phyloP scores from a whole-genome alignment of 2,888 invertebrate genomes.

The Pristionchus japonicus region DNA sequence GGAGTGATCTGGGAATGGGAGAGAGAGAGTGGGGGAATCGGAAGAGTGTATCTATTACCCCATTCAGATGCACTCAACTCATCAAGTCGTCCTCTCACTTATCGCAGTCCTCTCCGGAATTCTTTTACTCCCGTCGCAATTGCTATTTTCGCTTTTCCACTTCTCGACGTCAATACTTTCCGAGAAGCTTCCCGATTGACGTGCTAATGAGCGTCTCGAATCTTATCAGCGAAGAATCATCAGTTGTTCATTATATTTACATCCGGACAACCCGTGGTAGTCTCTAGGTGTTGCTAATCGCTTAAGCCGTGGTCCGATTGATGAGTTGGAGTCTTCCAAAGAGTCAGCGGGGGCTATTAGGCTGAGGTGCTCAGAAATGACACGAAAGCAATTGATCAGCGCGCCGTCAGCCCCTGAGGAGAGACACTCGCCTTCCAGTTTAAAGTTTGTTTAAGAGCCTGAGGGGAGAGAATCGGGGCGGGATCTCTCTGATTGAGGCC shows the following conservation, averaged over 20 bases:
- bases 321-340: background rate
- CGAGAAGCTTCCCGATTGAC: background rate
- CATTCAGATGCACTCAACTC: constrained; percentile 38
- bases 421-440: constrained; percentile 49
- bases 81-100: constrained; percentile 35
- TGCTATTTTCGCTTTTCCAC: background rate
- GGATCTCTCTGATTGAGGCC: background rate
- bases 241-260: too few species aligned
- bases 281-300: background rate
- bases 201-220: too few species aligned
- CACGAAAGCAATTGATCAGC: constrained; percentile 58
- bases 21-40: background rate
- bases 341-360: constrained; percentile 3
- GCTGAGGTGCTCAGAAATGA: constrained; percentile 37
- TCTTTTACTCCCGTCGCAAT: background rate
- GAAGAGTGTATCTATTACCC: constrained; percentile 8
- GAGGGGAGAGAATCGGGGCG: background rate
- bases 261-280: background rate
- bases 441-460: constrained; percentile 63
- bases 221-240: too few species aligned
- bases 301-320: background rate
- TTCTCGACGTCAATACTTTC: background rate
- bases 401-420: constrained; percentile 50
- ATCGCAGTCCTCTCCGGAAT: background rate
- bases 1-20: constrained; percentile 36